Evolutionary conservation across 2,888 invertebrate genomes (phyloP), one percentile per base, ranked within the genome.

Genomic region (Drosophila nigricruria): DNA sequence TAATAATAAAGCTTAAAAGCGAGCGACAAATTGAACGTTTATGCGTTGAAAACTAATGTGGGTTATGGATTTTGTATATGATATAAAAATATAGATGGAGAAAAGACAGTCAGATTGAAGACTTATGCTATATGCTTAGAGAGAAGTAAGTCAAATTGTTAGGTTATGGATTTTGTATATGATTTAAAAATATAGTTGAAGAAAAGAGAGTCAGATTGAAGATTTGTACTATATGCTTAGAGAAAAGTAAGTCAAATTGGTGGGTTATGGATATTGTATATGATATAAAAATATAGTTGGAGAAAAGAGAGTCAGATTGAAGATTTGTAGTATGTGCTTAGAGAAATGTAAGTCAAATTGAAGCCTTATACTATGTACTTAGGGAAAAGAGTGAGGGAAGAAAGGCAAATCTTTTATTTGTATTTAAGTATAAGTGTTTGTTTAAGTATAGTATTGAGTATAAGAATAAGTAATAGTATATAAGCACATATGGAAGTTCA

Each of bases 1-100:
- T 16, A 59, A 76, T 32, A 64, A 38, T 60, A 58, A 49, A 63
- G n/a, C 30, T 45, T 27, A 45, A 77, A 43, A 60, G 36, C 60
- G 25, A n/a, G 52, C 54, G 58, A 59, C 45, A 63, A 68, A 53
- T 49, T 36, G 18, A 36, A 49, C 43, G 75, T 70, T 66, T 50
- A 64, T 58, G 45, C 68, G 60, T 16, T 49, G 49, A n/a, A 9
- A 47, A 40, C n/a, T 43, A 47, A 54, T 53, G 52, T 43, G n/a
- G 47, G 47, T n/a, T 30, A 49, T 18, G 30, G 18, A 18, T 6
- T 0, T 18, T 30, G 30, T 30, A 49, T 12, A 10, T 49, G 23
- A 18, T 0, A 18, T 2, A 12, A 6, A 30, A 12, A 10, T n/a
- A 27, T 5, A 27, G 5, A 5, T 3, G 3, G 16, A 27, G 10